phyloP scores from a whole-genome alignment of 2,888 invertebrate species.

The Tetheella fluctuosa region DNA sequence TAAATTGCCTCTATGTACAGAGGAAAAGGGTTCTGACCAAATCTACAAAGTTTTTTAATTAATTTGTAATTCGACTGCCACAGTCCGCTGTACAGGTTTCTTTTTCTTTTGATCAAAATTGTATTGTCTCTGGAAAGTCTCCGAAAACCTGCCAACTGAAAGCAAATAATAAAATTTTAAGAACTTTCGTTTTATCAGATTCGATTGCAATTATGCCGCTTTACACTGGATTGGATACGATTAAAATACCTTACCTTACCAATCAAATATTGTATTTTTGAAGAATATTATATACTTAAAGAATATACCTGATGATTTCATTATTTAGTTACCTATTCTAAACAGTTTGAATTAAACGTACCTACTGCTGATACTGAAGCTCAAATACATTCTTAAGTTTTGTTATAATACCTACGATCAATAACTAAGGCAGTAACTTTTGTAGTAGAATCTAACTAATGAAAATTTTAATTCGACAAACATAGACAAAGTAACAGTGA shows the following conservation, averaged over 20 bases:
- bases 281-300: too few species aligned
- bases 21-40: conserved; percentile 46
- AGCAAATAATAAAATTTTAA: conserved; percentile 23
- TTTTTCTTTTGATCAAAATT: conserved; percentile 36
- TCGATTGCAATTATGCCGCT: conserved; percentile 4
- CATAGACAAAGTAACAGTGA: conserved; percentile 39
- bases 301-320: too few species aligned
- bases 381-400: neutral
- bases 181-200: conserved; percentile 14
- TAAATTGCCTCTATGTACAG: conserved; percentile 27
- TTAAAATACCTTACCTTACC: too few species aligned
- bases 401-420: conserved; percentile 23
- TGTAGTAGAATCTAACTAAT: conserved; percentile 45
- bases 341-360: too few species aligned
- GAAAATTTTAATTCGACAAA: conserved; percentile 45
- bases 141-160: conserved; percentile 20
- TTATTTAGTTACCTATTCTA: too few species aligned
- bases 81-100: conserved; percentile 36
- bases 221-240: neutral
- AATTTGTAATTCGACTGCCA: conserved; percentile 51
- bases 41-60: conserved; percentile 55
- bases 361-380: too few species aligned
- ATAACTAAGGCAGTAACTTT: conserved; percentile 35
- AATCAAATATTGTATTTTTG: too few species aligned
- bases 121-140: conserved; percentile 26